These are phyloP conservation scores for Drosophila serrata DNA, from an alignment of 1,140 invertebrate species.

Conservation along the genomic window DNA sequence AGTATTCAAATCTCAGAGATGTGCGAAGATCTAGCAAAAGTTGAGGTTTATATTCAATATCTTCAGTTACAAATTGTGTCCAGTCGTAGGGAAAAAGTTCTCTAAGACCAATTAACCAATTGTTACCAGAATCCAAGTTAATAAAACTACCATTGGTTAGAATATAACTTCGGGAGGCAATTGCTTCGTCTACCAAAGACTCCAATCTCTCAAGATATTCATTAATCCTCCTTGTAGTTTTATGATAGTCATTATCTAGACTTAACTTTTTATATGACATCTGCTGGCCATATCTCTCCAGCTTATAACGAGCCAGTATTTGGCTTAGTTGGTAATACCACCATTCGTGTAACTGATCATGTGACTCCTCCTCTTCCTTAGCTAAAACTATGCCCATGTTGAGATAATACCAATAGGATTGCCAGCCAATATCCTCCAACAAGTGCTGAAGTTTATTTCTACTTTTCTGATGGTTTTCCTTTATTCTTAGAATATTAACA, in stretches of 20 bases:
- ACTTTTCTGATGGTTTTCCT: neutral
- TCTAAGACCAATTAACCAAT: conserved; percentile 31
- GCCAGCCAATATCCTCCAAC: conserved; percentile 47
- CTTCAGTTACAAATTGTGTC: conserved; percentile 6
- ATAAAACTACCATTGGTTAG: conserved; percentile 31
- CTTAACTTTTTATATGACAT: conserved; percentile 19
- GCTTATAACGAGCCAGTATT: conserved; percentile 54
- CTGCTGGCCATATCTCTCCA: conserved; percentile 51
- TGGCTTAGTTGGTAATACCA: conserved; percentile 53
- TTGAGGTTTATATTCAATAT: neutral
- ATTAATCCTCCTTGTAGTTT: neutral
- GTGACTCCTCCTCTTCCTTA: neutral
- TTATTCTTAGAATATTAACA: conserved; percentile 34
- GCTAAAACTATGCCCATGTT: conserved; percentile 48
- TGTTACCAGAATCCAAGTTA: conserved; percentile 18
- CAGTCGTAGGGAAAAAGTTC: conserved; percentile 53
- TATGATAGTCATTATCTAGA: neutral
- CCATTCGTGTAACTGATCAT: conserved; percentile 41
- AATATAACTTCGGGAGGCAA: neutral
- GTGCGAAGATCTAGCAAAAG: conserved; percentile 33
- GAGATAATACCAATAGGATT: conserved; percentile 60
- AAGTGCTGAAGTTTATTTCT: conserved; percentile 9
- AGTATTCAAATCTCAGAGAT: conserved; percentile 22
- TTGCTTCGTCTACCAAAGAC: neutral
- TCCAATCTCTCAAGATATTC: conserved; percentile 11